Evolutionary conservation across 1,140 invertebrate species (phyloP).

Genomic region (Drosophila athabasca): DNA sequence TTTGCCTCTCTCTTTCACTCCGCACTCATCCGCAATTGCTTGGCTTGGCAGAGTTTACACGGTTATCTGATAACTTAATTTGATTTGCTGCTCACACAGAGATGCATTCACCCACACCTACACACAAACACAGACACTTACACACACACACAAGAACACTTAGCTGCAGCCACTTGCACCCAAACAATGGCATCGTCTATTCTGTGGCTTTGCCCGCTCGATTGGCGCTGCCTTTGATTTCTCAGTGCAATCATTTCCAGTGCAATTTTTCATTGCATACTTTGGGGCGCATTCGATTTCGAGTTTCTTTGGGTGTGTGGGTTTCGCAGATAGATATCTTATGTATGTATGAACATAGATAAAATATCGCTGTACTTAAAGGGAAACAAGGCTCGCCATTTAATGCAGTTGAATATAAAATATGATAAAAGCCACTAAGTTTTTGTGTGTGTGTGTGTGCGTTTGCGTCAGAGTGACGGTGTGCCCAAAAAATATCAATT

Average conservation of each 20-base stretch:
- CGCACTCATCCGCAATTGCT: constrained; percentile 25
- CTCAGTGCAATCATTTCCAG: constrained; percentile 43
- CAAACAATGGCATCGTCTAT: constrained; percentile 41
- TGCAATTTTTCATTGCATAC: constrained; percentile 74
- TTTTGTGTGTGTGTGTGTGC: constrained; percentile 10
- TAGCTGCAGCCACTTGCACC: constrained; percentile 23
- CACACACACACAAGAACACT: background rate
- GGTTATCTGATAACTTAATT: constrained; percentile 74
- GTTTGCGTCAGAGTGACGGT: background rate
- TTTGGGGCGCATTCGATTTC: constrained; percentile 34
- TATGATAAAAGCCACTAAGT: too few species aligned
- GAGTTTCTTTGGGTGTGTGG: background rate
- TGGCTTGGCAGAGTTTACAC: constrained; percentile 54
- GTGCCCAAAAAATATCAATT: constrained; percentile 37
- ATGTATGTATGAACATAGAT: too few species aligned
- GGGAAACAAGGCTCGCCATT: too few species aligned
- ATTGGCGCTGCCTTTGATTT: constrained; percentile 46
- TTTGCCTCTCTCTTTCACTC: background rate
- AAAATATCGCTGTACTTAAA: too few species aligned
- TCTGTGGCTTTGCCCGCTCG: constrained; percentile 30
- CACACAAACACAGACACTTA: background rate
- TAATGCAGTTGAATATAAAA: too few species aligned
- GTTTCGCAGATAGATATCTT: background rate
- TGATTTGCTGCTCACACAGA: constrained; percentile 63
- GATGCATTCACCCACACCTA: background rate